These are phyloP conservation scores for Betta splendens DNA, from an alignment of 2,797 vertebrate species.

Conservation along the genomic window DNA sequence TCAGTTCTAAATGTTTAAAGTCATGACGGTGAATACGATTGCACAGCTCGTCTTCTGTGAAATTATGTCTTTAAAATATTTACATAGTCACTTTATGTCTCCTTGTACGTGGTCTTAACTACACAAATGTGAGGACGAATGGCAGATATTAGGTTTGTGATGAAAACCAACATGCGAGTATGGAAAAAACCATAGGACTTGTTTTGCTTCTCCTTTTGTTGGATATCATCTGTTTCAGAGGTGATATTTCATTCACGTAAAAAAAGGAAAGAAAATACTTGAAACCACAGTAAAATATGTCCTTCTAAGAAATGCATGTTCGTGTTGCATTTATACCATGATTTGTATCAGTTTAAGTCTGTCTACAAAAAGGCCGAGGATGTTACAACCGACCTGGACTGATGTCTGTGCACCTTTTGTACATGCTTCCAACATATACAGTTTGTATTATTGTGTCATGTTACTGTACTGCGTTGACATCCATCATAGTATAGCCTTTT, in stretches of 20 bases:
- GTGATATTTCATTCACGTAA: slow-evolving; percentile 83
- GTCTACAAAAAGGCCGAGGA: slow-evolving; percentile 70
- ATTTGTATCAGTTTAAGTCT: slow-evolving; percentile 49
- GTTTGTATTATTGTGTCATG: slow-evolving; percentile 76
- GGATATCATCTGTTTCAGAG: slow-evolving; percentile 81
- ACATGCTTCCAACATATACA: slow-evolving; percentile 74
- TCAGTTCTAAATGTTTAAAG: slow-evolving; percentile 78
- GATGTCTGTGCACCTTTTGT: slow-evolving; percentile 75
- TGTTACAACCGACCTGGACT: slow-evolving; percentile 78
- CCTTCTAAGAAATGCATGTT: slow-evolving; percentile 81
- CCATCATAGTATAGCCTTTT: slow-evolving; percentile 85
- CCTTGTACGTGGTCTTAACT: slow-evolving; percentile 86
- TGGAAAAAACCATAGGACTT: slow-evolving; percentile 73
- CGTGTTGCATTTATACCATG: slow-evolving; percentile 79
- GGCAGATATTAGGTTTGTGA: slow-evolving; percentile 85
- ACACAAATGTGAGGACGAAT: slow-evolving; percentile 86
- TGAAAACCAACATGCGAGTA: slow-evolving; percentile 82
- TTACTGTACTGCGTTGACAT: slow-evolving; percentile 88
- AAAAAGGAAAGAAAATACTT: slow-evolving; percentile 84
- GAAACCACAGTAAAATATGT: slow-evolving; percentile 84
- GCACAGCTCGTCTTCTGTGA: slow-evolving; percentile 91
- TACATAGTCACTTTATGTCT: slow-evolving; percentile 88
- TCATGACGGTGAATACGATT: slow-evolving; percentile 89
- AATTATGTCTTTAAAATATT: slow-evolving; percentile 81
- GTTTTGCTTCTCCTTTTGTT: slow-evolving; percentile 80